Evolutionary conservation across 2,797 vertebrate species (phyloP).

Genomic region (Microctenopoma steveboyesi): DNA sequence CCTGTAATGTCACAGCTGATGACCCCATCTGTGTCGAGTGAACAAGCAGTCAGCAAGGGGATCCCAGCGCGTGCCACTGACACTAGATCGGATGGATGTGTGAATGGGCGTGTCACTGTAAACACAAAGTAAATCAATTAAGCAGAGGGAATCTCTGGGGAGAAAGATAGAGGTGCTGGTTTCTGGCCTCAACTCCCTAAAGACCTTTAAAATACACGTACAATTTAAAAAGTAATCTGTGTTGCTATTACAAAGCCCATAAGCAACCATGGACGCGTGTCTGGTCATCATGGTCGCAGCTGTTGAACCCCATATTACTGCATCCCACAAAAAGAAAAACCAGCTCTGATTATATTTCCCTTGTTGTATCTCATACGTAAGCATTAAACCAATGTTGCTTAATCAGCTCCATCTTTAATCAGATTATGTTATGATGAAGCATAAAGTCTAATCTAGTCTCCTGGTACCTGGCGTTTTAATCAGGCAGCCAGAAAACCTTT

Average conservation of each 20-base stretch:
- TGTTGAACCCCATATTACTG: slow-evolving; percentile 13
- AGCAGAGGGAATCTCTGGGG: slow-evolving; percentile 65
- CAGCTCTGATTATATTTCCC: slow-evolving; percentile 16
- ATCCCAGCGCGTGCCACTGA: slow-evolving; percentile 43
- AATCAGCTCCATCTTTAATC: slow-evolving; percentile 70
- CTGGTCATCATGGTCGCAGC: slow-evolving; percentile 1
- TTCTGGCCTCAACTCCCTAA: slow-evolving; percentile 56
- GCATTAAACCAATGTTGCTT: slow-evolving; percentile 43
- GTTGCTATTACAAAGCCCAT: slow-evolving; percentile 47
- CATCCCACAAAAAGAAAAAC: slow-evolving; percentile 25
- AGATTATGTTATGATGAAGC: slow-evolving; percentile 75
- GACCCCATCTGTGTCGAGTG: slow-evolving; percentile 24
- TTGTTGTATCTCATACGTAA: slow-evolving; percentile 19
- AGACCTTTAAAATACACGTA: slow-evolving; percentile 68
- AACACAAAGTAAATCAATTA: slow-evolving; percentile 83
- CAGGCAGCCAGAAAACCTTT: slow-evolving; percentile 23
- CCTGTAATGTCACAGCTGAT: slow-evolving; percentile 46
- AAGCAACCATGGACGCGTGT: slow-evolving; percentile 5
- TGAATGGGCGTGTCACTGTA: slow-evolving; percentile 70
- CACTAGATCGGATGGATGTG: slow-evolving; percentile 53
- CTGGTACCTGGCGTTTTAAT: slow-evolving; percentile 59
- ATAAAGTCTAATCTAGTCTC: slow-evolving; percentile 69
- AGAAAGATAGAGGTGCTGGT: slow-evolving; percentile 39
- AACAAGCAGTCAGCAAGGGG: not conserved
- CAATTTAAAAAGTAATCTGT: slow-evolving; percentile 69